Evolutionary conservation across 2,888 invertebrate genomes (phyloP), one percentile per base, ranked within the genome.

Genomic region (Drosophila setosimentum): DNA sequence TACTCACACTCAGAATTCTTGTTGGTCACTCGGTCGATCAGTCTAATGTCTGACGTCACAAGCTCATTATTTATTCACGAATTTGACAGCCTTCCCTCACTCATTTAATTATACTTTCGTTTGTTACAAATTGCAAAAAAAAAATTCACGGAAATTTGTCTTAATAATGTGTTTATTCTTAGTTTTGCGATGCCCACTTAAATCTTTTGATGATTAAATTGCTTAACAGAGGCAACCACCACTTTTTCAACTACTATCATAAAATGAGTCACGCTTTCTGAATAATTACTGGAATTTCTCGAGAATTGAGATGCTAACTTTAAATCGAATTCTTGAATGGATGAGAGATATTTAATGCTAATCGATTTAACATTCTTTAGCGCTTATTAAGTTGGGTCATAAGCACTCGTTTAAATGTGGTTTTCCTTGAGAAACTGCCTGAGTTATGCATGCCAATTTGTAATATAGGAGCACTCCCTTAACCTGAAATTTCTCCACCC

Each of bases 71-170:
- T 67, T 62, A 42, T 57, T 60, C 50, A 54, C 45, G 18, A 29
- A 49, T 48, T 42, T 63, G 75, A 68, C 58, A 66, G 71, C 63
- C 55, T 51, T 21, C 21, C 21, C 24, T 37, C 55, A 29, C 4
- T 24, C 8, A 24, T 8, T 24, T 21, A 37, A 45, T 42, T 55
- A 48, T 59, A 62, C 48, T 59, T 35, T 64, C 29, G 10, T 42
- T 24, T 61, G 24, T 64, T 51, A 33, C 57, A n/a, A 66, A 69
- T 50, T 64, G 42, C 11, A 51, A 8, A 42, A 69, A 59, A 68
- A 55, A 29, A 62, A 35, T 86, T 89, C 89, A 54, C 35, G 70
- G 87, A 87, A 89, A 81, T 81, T 73, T 30, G 54, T 72, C 87
- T 89, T 89, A 87, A 67, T 83, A 87, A 87, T 16, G 7, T 24